Evolutionary conservation across 2,797 vertebrate genomes (phyloP).

Genomic region (Selene dorsalis): DNA sequence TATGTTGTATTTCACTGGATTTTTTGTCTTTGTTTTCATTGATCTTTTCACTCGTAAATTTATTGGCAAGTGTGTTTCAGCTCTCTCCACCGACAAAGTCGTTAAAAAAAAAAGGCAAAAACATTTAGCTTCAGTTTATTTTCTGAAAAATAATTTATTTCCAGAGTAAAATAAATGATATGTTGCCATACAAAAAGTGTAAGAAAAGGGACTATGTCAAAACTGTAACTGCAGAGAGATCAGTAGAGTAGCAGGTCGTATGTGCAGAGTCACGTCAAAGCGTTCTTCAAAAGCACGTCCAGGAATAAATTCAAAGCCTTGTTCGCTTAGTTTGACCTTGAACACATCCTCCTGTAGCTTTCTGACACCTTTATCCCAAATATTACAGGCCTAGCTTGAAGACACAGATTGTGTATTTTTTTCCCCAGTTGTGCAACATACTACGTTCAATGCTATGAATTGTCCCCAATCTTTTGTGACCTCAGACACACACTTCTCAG

Average conservation of each 20-base stretch:
- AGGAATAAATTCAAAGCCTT: slow-evolving; percentile 48
- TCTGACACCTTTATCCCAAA: slow-evolving; percentile 28
- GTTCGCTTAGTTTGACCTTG: slow-evolving; percentile 34
- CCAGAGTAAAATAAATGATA: slow-evolving; percentile 86
- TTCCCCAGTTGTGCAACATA: slow-evolving; percentile 35
- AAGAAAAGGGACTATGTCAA: slow-evolving; percentile 81
- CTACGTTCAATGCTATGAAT: slow-evolving; percentile 40
- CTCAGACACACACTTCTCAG: slow-evolving; percentile 54
- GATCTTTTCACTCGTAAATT: not conserved
- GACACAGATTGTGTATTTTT: slow-evolving; percentile 31
- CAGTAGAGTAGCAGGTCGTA: slow-evolving; percentile 59
- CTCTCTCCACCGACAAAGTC: not conserved
- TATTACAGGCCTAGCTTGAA: slow-evolving; percentile 38
- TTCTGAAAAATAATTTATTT: slow-evolving; percentile 88
- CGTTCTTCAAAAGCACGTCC: slow-evolving; percentile 52
- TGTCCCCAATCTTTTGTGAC: slow-evolving; percentile 65
- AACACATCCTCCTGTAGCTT: slow-evolving; percentile 23
- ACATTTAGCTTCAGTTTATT: slow-evolving; percentile 56
- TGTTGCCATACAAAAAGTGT: slow-evolving; percentile 86
- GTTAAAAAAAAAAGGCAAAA: slow-evolving; percentile 20
- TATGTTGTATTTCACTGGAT: too few relatives aligned
- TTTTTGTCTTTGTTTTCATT: not conserved
- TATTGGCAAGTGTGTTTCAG: not conserved
- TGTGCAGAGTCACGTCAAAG: slow-evolving; percentile 55
- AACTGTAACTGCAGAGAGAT: slow-evolving; percentile 73